phyloP scores from a whole-genome alignment of 2,888 invertebrate genomes.

The Tromatobia lineatoria region DNA sequence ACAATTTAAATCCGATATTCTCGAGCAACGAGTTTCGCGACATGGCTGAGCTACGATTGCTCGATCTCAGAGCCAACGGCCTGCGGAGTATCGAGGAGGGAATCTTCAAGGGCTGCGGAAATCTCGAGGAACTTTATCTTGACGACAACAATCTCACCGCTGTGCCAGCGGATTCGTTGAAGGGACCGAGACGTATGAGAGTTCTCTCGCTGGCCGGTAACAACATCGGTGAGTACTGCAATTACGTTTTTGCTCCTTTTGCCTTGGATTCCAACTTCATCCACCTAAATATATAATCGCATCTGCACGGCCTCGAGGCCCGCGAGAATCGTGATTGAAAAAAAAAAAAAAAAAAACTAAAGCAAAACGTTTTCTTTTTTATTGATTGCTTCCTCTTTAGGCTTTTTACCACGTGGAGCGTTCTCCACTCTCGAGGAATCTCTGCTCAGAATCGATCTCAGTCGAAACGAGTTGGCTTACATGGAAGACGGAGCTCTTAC shows the following conservation, averaged over 20 bases:
- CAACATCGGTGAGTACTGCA: slow-evolving; percentile 90
- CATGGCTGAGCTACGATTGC: slow-evolving; percentile 89
- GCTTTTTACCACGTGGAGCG: slow-evolving; percentile 89
- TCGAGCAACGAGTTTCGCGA: slow-evolving; percentile 94
- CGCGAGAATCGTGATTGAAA: not conserved
- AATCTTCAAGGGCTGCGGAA: slow-evolving; percentile 93
- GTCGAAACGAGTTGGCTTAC: slow-evolving; percentile 91
- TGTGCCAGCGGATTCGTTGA: slow-evolving; percentile 92
- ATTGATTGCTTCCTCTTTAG: slow-evolving; percentile 87
- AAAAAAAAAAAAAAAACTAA: not conserved
- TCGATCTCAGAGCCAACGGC: slow-evolving; percentile 93
- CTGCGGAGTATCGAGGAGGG: slow-evolving; percentile 95
- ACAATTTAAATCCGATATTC: slow-evolving; percentile 96
- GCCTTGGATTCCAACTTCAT: not conserved
- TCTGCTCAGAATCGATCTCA: slow-evolving; percentile 92
- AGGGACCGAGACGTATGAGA: slow-evolving; percentile 92
- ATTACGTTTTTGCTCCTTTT: slow-evolving; percentile 37
- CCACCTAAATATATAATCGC: not conserved
- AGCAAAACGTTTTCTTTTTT: not conserved
- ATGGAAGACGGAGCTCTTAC: slow-evolving; percentile 92
- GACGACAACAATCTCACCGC: slow-evolving; percentile 92
- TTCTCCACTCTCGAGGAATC: slow-evolving; percentile 86
- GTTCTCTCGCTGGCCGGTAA: slow-evolving; percentile 92
- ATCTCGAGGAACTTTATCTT: slow-evolving; percentile 92
- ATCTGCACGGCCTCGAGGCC: not conserved